Base-by-base conservation (phyloP, 2,888 invertebrate species). In the Stegana nigrithorax region DNA sequence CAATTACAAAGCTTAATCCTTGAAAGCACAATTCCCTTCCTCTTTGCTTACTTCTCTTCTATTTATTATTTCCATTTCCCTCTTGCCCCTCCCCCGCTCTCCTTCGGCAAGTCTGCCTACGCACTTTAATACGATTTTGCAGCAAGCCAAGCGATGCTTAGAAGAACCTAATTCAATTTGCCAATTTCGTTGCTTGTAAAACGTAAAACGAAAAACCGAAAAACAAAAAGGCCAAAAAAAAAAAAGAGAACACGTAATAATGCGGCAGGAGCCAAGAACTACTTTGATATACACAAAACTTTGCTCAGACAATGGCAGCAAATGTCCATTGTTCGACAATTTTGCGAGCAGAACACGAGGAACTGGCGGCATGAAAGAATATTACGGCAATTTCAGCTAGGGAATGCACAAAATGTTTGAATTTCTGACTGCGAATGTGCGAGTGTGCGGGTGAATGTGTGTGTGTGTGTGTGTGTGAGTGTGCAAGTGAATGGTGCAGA, bases 141-240 rank as follows among this genome's bases (percentile, higher is more conserved):
- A n/a, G n/a, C n/a, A n/a, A n/a, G n/a, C n/a, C n/a, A n/a, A n/a
- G n/a, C n/a, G n/a, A n/a, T n/a, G n/a, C n/a, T n/a, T n/a, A n/a
- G n/a, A n/a, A n/a, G n/a, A n/a, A n/a, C 3, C 36, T 21, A 32
- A 55, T 55, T 55, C 53, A 55, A 55, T 55, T 55, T 55, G 36
- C 19, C 53, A 36, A 53, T 55, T 55, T 55, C 26, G 32, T 21
- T n/a, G 19, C 21, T 8, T 1, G 23, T 4, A 23, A 47, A 23
- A 47, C 10, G 23, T n/a, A n/a, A n/a, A n/a, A n/a, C n/a, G n/a
- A n/a, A n/a, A n/a, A n/a, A n/a, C 36, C n/a, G n/a, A n/a, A 36
- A 36, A n/a, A n/a, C 10, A 12, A 39, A 39, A 14, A 8, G 14
- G 25, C 47, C 47, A 4, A 47, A 27, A 50, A 50, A 26, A 23